A percentile compares a stretch with the other conserved stretches of the same genome.
Conservation (phyloP, 2,888 invertebrate genomes). For the Incurvaria masculella region DNA sequence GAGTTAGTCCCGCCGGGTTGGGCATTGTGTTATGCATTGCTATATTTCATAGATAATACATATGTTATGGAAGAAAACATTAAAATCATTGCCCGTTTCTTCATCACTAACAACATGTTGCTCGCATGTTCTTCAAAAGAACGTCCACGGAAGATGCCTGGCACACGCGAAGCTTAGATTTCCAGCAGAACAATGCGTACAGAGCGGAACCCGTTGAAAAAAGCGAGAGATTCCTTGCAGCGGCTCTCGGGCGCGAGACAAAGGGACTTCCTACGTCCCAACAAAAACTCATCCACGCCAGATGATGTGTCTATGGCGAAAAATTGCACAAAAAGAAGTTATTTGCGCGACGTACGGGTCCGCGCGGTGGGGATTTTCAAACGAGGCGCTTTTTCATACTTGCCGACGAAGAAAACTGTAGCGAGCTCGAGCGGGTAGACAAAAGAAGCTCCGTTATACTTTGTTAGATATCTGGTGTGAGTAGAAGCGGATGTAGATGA, state of each 20-base stretch:
- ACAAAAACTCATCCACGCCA: slow-evolving; percentile 54
- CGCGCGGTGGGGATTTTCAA: slow-evolving; percentile 38
- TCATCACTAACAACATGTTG: slow-evolving; percentile 36
- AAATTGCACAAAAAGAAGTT: slow-evolving; percentile 44
- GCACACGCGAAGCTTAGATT: slow-evolving; percentile 38
- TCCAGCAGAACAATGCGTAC: slow-evolving; percentile 43
- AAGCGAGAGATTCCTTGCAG: slow-evolving; percentile 45
- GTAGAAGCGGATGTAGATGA: slow-evolving; percentile 50
- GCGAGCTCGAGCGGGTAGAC: slow-evolving; percentile 46
- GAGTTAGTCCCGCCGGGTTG: too few relatives aligned
- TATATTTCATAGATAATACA: too few relatives aligned
- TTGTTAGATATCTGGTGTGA: slow-evolving; percentile 42
- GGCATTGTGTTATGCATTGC: too few relatives aligned
- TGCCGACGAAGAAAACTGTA: slow-evolving; percentile 42
- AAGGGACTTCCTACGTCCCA: slow-evolving; percentile 49
- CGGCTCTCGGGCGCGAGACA: slow-evolving; percentile 50
- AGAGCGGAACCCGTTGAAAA: slow-evolving; percentile 27
- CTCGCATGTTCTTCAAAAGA: slow-evolving; percentile 17
- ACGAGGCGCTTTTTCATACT: slow-evolving; percentile 36
- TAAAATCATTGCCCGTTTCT: too few relatives aligned
- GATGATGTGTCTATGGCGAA: slow-evolving; percentile 55
- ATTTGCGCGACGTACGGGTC: slow-evolving; percentile 25
- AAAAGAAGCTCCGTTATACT: slow-evolving; percentile 39
- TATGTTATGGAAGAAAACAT: too few relatives aligned
- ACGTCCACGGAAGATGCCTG: slow-evolving; percentile 6